Percentiles rank a stretch among this genome's conserved stretches.
Evolutionary conservation across 2,888 invertebrate genomes (phyloP).

Genomic region (Sturmia bella): DNA sequence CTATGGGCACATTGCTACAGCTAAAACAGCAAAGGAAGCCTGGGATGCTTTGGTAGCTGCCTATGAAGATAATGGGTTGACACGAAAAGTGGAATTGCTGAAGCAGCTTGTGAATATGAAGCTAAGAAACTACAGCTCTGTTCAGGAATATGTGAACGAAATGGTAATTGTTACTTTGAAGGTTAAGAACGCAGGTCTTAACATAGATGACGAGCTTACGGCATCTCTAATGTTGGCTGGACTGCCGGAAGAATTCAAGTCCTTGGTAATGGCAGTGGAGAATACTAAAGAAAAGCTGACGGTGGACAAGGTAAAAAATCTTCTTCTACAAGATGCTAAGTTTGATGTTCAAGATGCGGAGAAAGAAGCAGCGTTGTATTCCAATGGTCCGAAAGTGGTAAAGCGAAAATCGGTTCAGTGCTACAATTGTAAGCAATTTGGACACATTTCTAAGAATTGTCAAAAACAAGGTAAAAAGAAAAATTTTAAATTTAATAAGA

Average conservation of each 20-base stretch:
- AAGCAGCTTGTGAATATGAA: slow-evolving; percentile 47
- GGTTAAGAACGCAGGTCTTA: no score
- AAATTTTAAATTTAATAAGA: background rate
- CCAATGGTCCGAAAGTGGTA: slow-evolving; percentile 24
- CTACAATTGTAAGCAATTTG: slow-evolving; percentile 37
- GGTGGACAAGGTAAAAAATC: slow-evolving; percentile 55
- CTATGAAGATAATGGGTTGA: slow-evolving; percentile 22
- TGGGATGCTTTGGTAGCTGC: slow-evolving; percentile 26
- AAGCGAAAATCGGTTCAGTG: slow-evolving; percentile 21
- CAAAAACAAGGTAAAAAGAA: background rate
- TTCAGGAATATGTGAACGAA: slow-evolving; percentile 55
- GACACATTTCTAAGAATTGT: background rate
- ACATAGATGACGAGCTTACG: slow-evolving; percentile 55
- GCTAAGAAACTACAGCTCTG: slow-evolving; percentile 34
- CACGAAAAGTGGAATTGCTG: slow-evolving; percentile 43
- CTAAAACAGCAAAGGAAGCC: slow-evolving; percentile 2
- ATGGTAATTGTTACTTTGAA: slow-evolving; percentile 46
- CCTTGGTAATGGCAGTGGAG: slow-evolving; percentile 62
- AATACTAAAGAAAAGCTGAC: slow-evolving; percentile 58
- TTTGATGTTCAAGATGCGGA: slow-evolving; percentile 41
- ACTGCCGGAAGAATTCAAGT: slow-evolving; percentile 58
- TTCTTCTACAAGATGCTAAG: slow-evolving; percentile 54
- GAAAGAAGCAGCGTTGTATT: slow-evolving; percentile 41
- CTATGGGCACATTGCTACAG: background rate
- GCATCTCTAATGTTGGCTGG: slow-evolving; percentile 65